Percentiles rank a stretch among this genome's conserved stretches.
phyloP scores from a whole-genome alignment of 2,113 vertebrate species.

The Lonchura striata region DNA sequence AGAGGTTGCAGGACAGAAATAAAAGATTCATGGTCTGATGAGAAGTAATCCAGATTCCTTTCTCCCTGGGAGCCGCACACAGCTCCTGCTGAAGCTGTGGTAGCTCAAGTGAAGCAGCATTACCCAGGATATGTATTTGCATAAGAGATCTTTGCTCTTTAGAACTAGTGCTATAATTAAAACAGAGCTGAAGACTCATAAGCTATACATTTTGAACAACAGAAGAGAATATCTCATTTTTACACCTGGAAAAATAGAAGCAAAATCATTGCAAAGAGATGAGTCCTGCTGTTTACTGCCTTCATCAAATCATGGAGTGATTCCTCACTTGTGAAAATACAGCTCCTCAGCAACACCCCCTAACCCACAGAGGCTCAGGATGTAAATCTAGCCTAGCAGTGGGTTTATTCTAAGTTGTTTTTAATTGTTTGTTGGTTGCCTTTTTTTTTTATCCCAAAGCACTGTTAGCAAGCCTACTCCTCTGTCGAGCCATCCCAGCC shows the following conservation, averaged over 20 bases:
- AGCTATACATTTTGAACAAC: not conserved
- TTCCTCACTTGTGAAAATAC: not conserved
- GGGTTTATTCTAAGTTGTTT: not conserved
- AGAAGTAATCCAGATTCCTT: not conserved
- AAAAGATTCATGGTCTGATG: not conserved
- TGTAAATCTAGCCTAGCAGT: not conserved
- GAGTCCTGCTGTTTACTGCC: not conserved
- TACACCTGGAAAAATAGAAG: constrained; percentile 15
- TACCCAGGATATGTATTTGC: not conserved
- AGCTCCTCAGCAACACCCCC: not conserved
- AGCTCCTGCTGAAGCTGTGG: not conserved
- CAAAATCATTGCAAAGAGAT: not conserved
- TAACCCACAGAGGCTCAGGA: not conserved
- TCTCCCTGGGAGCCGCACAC: not conserved
- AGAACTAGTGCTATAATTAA: not conserved
- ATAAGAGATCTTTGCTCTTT: not conserved
- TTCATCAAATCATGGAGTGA: not conserved
- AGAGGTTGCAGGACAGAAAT: not conserved
- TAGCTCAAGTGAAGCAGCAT: not conserved
- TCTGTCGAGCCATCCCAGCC: constrained; percentile 21
- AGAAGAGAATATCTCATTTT: not conserved
- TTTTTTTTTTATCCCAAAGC: not conserved
- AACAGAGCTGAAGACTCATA: not conserved
- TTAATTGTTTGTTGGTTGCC: constrained; percentile 36
- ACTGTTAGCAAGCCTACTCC: constrained; percentile 30